Conservation (phyloP, 2,888 invertebrate genomes). For the Aspidiotus destructor region DNA sequence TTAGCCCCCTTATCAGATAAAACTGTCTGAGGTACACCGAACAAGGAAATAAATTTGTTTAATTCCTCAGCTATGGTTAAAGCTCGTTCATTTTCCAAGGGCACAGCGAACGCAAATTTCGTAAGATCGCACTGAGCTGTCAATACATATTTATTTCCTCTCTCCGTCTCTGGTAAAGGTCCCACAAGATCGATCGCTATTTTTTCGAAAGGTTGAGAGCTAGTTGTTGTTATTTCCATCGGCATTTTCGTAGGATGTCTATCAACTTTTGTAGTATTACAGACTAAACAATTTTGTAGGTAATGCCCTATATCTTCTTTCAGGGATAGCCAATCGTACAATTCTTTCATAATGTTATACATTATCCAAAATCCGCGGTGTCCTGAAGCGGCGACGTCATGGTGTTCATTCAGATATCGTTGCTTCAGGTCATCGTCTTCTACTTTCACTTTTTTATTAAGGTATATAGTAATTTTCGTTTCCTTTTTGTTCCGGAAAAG, state of each 20-base stretch:
- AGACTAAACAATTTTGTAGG: neutral
- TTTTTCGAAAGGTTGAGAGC: neutral
- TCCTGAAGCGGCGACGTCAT: neutral
- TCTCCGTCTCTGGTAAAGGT: neutral
- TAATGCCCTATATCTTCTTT: neutral
- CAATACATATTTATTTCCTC: neutral
- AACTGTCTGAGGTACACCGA: neutral
- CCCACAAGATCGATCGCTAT: neutral
- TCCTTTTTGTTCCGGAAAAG: neutral
- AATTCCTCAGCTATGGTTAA: neutral
- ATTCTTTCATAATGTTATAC: neutral
- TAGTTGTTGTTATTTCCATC: neutral
- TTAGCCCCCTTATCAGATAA: slow-evolving; percentile 1
- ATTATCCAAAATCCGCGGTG: neutral
- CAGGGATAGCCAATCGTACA: neutral
- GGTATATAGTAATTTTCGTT: neutral
- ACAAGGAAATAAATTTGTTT: neutral
- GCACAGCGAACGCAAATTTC: neutral
- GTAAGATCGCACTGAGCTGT: neutral
- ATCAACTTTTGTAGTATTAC: too few species aligned
- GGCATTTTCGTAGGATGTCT: neutral
- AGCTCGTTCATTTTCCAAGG: neutral
- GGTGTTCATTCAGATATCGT: neutral
- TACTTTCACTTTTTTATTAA: neutral
- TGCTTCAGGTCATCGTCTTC: neutral